Evolutionary conservation across 2,888 invertebrate genomes (phyloP).

Genomic region (Leptinotarsa rubiginosa): DNA sequence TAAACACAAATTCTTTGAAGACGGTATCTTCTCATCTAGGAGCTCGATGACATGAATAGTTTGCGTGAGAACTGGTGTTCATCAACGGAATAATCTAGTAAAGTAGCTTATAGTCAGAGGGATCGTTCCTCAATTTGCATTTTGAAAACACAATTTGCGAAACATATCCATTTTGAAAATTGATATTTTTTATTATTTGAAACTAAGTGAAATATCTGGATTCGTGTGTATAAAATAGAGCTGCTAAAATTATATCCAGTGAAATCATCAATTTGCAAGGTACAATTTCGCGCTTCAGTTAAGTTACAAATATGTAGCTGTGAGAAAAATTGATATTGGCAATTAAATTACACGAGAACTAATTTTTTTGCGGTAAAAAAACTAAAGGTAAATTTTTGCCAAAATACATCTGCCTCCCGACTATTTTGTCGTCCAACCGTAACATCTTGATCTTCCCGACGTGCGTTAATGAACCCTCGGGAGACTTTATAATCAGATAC

Average conservation of each 20-base stretch:
- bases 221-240: no score
- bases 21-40: conserved; percentile 6
- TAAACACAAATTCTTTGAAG: conserved; percentile 18
- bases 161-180: neutral
- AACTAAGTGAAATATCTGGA: no score
- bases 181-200: neutral
- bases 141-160: no score
- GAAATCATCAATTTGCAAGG: no score
- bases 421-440: conserved; percentile 43
- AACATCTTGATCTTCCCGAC: conserved; percentile 43
- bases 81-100: conserved; percentile 42
- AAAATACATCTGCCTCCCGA: neutral
- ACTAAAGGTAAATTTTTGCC: neutral
- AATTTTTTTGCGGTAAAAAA: neutral
- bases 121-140: neutral
- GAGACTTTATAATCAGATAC: conserved; percentile 50
- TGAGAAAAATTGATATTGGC: no score
- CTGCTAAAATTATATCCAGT: no score
- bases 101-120: conserved; percentile 39
- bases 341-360: no score
- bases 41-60: conserved; percentile 33
- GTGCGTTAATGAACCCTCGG: conserved; percentile 51
- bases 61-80: conserved; percentile 45
- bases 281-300: no score
- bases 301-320: no score